phyloP scores from a whole-genome alignment of 2,113 vertebrate species.

The Lipophrys pholis region DNA sequence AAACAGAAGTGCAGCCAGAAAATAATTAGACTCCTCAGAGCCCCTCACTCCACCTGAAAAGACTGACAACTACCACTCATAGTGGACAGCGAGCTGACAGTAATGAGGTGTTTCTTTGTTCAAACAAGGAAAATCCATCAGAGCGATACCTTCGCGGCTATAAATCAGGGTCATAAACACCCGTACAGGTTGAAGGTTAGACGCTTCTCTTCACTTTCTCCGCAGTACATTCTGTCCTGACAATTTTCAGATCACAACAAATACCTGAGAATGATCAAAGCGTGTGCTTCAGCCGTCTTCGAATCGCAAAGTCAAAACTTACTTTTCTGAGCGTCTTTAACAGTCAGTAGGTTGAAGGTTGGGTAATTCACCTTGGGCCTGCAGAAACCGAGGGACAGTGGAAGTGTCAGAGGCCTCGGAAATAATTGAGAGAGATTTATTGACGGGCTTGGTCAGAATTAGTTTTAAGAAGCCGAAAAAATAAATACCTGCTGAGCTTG shows the following conservation, averaged over 20 bases:
- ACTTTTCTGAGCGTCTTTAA: constrained; percentile 75
- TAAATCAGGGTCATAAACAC: constrained; percentile 36
- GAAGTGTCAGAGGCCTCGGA: not conserved
- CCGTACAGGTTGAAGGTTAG: constrained; percentile 18
- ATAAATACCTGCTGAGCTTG: constrained; percentile 73
- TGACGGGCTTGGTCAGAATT: constrained; percentile 18
- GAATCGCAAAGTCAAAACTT: constrained; percentile 44
- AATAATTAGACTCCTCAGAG: not conserved
- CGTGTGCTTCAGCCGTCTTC: not conserved
- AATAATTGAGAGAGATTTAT: constrained; percentile 9
- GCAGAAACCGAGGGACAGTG: constrained; percentile 17
- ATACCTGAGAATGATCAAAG: constrained; percentile 20
- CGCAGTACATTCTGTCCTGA: constrained; percentile 2
- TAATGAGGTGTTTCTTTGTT: not conserved
- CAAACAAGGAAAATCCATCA: constrained; percentile 9
- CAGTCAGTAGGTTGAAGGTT: constrained; percentile 46
- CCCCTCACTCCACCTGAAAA: not conserved
- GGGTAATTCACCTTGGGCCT: constrained; percentile 76
- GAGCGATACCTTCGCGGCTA: constrained; percentile 21
- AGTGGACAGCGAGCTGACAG: constrained; percentile 5
- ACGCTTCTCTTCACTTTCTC: not conserved
- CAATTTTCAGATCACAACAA: constrained; percentile 14
- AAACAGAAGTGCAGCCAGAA: not conserved
- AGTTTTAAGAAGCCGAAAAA: constrained; percentile 10
- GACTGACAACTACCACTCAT: not conserved